Percentiles rank a stretch among this genome's conserved stretches.
These are phyloP conservation scores for Periophthalmodon schlosseri DNA, from an alignment of 2,113 vertebrate species.

Conservation along the genomic window DNA sequence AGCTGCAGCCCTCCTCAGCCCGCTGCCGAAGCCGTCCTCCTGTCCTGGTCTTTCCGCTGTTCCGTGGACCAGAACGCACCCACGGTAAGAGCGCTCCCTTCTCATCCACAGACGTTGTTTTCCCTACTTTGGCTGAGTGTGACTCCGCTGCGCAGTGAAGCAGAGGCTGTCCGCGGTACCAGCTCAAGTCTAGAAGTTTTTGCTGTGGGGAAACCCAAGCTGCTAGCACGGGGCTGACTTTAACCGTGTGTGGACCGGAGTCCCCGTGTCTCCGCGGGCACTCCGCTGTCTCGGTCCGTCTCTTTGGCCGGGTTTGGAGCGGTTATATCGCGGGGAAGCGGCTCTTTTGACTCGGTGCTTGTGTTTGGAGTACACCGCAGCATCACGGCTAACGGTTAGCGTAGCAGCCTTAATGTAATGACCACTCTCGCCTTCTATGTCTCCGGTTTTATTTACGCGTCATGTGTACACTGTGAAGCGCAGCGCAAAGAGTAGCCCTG, in stretches of 20 bases:
- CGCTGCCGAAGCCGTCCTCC: not conserved
- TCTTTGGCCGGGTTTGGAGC: not conserved
- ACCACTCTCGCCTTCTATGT: not conserved
- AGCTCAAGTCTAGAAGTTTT: not conserved
- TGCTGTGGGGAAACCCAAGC: not conserved
- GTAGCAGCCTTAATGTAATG: not conserved
- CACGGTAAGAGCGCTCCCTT: not conserved
- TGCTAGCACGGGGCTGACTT: not conserved
- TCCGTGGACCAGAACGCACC: not conserved
- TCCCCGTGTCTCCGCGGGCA: not conserved
- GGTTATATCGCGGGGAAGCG: not conserved
- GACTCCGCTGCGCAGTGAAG: not conserved
- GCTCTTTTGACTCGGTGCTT: not conserved
- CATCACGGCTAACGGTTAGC: conserved; percentile 6
- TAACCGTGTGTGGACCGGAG: not conserved
- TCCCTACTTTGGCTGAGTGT: not conserved
- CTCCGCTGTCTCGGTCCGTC: not conserved
- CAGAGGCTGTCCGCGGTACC: not conserved
- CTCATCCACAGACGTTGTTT: not conserved
- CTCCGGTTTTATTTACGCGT: not conserved
- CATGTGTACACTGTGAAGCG: not conserved
- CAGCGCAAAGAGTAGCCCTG: not conserved
- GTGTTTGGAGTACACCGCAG: not conserved
- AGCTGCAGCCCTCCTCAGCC: not conserved
- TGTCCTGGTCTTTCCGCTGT: not conserved